Evolutionary conservation across 2,888 invertebrate species (phyloP).

Genomic region (Chaitophorus viminalis): DNA sequence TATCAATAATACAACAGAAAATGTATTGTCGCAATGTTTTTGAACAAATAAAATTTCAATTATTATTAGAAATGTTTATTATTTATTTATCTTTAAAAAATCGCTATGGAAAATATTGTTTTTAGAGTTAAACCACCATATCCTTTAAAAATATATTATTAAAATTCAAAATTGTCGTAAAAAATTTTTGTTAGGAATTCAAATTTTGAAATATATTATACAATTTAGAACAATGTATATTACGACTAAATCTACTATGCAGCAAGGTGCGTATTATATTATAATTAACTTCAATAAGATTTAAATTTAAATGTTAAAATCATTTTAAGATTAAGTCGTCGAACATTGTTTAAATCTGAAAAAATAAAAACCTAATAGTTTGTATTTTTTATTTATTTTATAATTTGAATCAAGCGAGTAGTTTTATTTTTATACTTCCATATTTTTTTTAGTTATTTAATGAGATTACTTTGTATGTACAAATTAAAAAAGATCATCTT

Average conservation of each 20-base stretch:
- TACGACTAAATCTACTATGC: no score
- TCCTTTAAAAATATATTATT: neutral
- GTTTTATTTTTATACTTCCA: neutral
- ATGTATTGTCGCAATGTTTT: neutral
- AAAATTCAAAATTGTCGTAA: neutral
- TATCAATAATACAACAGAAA: neutral
- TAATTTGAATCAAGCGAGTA: neutral
- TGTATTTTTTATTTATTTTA: neutral
- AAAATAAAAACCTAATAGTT: neutral
- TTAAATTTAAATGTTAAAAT: no score
- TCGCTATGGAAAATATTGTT: neutral
- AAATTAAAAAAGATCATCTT: conserved; percentile 21
- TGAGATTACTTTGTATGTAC: conserved; percentile 7
- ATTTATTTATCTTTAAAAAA: neutral
- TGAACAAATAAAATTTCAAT: neutral
- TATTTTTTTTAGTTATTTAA: neutral
- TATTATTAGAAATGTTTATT: neutral
- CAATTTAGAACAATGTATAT: no score
- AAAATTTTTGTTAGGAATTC: neutral
- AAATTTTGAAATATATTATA: no score
- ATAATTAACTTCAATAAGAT: no score
- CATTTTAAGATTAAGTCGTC: no score
- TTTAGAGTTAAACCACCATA: neutral
- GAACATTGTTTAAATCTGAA: neutral
- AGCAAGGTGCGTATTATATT: no score